These are phyloP conservation scores for Antedon mediterranea DNA, from an alignment of 53 echinoderm and acorn worm species.

Conservation along the genomic window DNA sequence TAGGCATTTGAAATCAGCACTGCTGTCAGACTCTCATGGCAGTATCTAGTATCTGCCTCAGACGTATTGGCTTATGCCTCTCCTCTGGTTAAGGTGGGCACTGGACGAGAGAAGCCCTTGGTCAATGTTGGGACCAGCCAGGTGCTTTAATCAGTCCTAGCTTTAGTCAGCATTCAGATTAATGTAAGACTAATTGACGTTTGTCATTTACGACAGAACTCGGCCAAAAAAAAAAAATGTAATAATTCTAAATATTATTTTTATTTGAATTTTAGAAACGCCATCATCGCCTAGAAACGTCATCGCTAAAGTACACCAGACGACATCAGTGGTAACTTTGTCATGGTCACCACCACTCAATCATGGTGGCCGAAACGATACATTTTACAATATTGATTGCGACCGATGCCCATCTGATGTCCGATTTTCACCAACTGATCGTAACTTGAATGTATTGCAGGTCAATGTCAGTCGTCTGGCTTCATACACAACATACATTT, in stretches of 20 bases:
- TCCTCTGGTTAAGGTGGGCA: too few relatives aligned
- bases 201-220: too few relatives aligned
- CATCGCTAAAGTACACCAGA: conserved; percentile 55
- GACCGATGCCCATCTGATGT: conserved; percentile 50
- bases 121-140: too few relatives aligned
- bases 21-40: too few relatives aligned
- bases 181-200: too few relatives aligned
- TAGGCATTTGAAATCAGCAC: too few relatives aligned
- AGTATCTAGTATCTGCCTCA: too few relatives aligned
- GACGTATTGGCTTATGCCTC: too few relatives aligned
- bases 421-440: conserved; percentile 45
- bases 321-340: conserved; percentile 75
- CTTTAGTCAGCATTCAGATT: too few relatives aligned
- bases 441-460: conserved; percentile 22
- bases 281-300: conserved; percentile 59
- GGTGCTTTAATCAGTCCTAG: too few relatives aligned
- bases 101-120: too few relatives aligned
- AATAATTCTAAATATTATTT: conserved; percentile 2
- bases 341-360: conserved; percentile 51
- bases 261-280: conserved; percentile 30
- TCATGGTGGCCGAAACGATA: conserved; percentile 46
- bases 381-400: conserved; percentile 58
- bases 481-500: conserved; percentile 81
- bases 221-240: too few relatives aligned
- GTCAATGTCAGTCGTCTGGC: conserved; percentile 72